Conservation (phyloP, 2,113 vertebrate species). For the Oncorhynchus kisutch region DNA sequence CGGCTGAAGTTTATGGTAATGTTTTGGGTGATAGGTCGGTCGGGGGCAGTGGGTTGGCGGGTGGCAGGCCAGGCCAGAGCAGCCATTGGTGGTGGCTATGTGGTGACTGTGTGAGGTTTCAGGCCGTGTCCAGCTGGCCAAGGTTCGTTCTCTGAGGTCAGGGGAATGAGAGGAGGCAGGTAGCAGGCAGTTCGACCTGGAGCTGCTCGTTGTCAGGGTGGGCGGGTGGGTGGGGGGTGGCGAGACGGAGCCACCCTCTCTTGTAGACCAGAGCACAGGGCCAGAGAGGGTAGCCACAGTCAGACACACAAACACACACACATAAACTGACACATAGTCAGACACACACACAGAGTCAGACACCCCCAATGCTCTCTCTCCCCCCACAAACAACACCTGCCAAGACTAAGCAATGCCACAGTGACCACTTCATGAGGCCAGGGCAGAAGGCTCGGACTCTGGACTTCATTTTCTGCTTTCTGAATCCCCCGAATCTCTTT, state of each 20-base stretch:
- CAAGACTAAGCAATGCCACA: constrained; percentile 58
- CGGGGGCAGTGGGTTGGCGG: constrained; percentile 54
- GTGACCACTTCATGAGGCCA: constrained; percentile 41
- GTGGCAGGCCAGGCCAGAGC: constrained; percentile 4
- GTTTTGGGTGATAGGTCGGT: constrained; percentile 67
- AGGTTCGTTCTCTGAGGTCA: constrained; percentile 57
- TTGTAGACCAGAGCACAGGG: constrained; percentile 39
- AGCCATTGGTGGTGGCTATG: constrained; percentile 52
- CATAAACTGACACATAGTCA: no score
- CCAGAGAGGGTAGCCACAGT: constrained; percentile 27
- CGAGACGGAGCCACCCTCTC: not conserved
- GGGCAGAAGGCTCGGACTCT: constrained; percentile 46
- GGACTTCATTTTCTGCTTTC: constrained; percentile 52
- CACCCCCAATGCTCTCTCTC: constrained; percentile 44
- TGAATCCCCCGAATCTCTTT: constrained; percentile 40
- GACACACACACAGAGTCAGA: not conserved
- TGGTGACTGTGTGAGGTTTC: constrained; percentile 58
- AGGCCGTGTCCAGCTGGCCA: constrained; percentile 51
- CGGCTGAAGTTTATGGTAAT: constrained; percentile 63
- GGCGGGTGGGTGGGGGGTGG: constrained; percentile 6
- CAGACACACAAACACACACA: not conserved
- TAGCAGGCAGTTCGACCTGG: constrained; percentile 40
- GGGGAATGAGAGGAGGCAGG: constrained; percentile 40
- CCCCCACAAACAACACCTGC: constrained; percentile 46
- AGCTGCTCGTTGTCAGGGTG: constrained; percentile 54